Conservation (phyloP, 30 jellyfish, hydroid and myxozoan genomes). For the Aurelia aurita complex sp. Pacific region DNA sequence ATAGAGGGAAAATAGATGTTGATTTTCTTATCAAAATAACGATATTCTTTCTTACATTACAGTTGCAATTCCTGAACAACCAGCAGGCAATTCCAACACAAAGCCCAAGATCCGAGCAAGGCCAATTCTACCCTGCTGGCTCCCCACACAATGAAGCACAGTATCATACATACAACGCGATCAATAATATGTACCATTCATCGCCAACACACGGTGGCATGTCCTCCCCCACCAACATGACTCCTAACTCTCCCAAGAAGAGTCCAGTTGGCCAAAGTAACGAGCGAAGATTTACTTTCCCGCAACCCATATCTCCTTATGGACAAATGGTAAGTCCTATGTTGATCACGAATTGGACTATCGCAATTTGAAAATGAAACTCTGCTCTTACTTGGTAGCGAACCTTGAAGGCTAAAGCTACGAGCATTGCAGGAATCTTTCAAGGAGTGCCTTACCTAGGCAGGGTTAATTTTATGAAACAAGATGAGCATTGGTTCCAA, state of each 20-base stretch:
- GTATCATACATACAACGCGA: constrained; percentile 36
- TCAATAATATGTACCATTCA: constrained; percentile 51
- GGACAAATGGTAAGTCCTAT: constrained; percentile 24
- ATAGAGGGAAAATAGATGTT: too few relatives aligned
- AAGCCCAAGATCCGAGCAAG: constrained; percentile 42
- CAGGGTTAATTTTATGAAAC: too few relatives aligned
- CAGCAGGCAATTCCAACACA: constrained; percentile 42
- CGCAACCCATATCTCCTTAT: constrained; percentile 35
- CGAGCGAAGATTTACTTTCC: constrained; percentile 44
- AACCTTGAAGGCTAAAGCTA: too few relatives aligned
- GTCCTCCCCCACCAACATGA: constrained; percentile 49
- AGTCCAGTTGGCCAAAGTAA: constrained; percentile 41
- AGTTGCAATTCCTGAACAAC: constrained; percentile 59
- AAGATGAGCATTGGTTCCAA: too few relatives aligned
- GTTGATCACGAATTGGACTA: neutral
- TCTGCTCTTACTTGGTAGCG: neutral
- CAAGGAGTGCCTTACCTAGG: too few relatives aligned
- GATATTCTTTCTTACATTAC: neutral
- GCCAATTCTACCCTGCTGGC: constrained; percentile 36
- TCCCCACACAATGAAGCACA: constrained; percentile 56
- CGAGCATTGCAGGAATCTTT: too few relatives aligned
- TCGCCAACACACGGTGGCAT: constrained; percentile 60
- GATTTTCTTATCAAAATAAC: neutral
- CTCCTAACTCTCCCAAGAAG: constrained; percentile 61
- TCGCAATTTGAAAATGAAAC: neutral